phyloP scores from a whole-genome alignment of 1,140 invertebrate species.

The Drosophila rufa region DNA sequence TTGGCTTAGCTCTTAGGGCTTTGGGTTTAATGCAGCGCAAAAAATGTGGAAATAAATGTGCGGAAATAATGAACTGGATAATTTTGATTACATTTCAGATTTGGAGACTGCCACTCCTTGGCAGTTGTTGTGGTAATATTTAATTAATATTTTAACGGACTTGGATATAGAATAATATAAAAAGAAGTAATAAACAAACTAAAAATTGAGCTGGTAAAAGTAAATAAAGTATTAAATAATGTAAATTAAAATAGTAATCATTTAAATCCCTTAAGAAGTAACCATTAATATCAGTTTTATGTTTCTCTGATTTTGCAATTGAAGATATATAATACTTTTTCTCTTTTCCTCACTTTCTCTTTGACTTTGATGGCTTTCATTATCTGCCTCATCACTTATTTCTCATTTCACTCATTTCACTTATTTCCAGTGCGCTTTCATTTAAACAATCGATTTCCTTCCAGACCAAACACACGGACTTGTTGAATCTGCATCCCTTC shows the following conservation, averaged over 20 bases:
- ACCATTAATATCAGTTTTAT: too few relatives aligned
- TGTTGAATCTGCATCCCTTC: conserved; percentile 55
- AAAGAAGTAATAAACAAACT: background rate
- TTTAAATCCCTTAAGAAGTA: too few relatives aligned
- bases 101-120: background rate
- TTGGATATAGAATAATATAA: too few relatives aligned
- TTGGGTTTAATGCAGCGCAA: conserved; percentile 19
- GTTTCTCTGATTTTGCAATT: too few relatives aligned
- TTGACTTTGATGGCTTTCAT: background rate
- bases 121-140: background rate
- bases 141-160: background rate
- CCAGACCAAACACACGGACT: conserved; percentile 26
- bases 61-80: conserved; percentile 28
- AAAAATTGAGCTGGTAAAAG: too few relatives aligned
- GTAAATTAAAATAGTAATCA: too few relatives aligned
- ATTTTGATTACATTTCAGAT: conserved; percentile 7
- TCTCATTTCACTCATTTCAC: too few relatives aligned
- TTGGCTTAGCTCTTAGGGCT: conserved; percentile 9
- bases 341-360: background rate
- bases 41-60: conserved; percentile 6
- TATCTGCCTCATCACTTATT: too few relatives aligned
- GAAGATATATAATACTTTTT: too few relatives aligned
- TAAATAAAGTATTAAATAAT: too few relatives aligned
- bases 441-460: conserved; percentile 22
- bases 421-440: conserved; percentile 28